Evolutionary conservation across 1,140 invertebrate species (phyloP).

Genomic region (Psix sp.): DNA sequence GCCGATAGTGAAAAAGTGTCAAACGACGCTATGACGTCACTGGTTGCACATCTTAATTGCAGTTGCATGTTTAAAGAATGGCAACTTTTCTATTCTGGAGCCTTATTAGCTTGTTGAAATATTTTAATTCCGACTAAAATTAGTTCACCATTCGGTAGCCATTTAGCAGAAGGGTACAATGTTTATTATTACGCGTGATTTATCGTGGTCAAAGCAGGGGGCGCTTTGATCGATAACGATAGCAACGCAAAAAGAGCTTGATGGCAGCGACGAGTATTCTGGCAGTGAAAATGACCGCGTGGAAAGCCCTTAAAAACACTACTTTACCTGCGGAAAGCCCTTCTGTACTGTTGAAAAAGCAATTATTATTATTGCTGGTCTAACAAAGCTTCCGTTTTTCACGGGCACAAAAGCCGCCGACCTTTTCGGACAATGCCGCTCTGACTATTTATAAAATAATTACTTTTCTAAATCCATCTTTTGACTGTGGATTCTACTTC

Average conservation of each 20-base stretch:
- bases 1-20: no score
- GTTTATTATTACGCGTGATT: conserved; percentile 40
- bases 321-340: conserved; percentile 51
- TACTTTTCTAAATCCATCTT: conserved; percentile 54
- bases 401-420: conserved; percentile 42
- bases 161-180: conserved; percentile 36
- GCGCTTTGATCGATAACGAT: conserved; percentile 36
- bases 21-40: neutral
- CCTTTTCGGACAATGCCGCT: conserved; percentile 23
- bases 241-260: conserved; percentile 32
- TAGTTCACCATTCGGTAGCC: conserved; percentile 35
- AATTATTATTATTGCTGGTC: conserved; percentile 40
- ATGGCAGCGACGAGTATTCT: conserved; percentile 49
- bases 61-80: neutral
- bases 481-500: conserved; percentile 27
- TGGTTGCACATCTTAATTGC: neutral
- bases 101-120: conserved; percentile 8
- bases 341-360: conserved; percentile 9
- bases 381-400: conserved; percentile 48
- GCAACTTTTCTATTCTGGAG: conserved; percentile 15
- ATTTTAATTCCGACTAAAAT: conserved; percentile 34
- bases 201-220: conserved; percentile 16
- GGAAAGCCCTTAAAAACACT: conserved; percentile 31
- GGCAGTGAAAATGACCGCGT: conserved; percentile 40
- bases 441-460: conserved; percentile 53